Conservation (phyloP, 2,113 vertebrate genomes). For the Cinclus cinclus region DNA sequence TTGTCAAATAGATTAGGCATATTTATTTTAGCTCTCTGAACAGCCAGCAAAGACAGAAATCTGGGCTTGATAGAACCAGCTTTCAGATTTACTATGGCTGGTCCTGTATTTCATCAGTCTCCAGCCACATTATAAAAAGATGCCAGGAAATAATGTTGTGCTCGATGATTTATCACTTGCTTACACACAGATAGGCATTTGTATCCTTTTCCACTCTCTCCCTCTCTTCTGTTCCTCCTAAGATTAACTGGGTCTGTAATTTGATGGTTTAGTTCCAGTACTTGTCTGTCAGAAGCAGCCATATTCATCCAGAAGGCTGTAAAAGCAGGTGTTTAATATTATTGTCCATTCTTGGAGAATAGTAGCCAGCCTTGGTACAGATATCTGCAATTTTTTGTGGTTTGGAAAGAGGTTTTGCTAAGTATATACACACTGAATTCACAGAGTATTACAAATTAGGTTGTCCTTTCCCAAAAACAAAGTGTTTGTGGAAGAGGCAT, state of each 20-base stretch:
- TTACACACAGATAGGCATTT: background rate
- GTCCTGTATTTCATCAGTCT: slow-evolving; percentile 44
- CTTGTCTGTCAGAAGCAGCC: slow-evolving; percentile 14
- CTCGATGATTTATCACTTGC: slow-evolving; percentile 23
- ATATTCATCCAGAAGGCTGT: background rate
- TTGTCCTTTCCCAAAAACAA: background rate
- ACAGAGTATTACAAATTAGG: background rate
- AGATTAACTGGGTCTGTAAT: slow-evolving; percentile 21
- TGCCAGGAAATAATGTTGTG: background rate
- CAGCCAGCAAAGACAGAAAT: background rate
- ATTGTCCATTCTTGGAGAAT: background rate
- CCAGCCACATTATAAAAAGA: slow-evolving; percentile 1
- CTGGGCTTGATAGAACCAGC: slow-evolving; percentile 1
- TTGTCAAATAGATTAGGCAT: background rate
- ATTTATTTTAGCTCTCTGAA: background rate
- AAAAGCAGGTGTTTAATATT: slow-evolving; percentile 25
- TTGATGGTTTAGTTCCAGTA: slow-evolving; percentile 1
- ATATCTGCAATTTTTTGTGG: background rate
- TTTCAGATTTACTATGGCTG: background rate
- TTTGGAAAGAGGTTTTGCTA: background rate
- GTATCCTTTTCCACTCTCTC: slow-evolving; percentile 13
- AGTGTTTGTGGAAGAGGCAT: accelerated
- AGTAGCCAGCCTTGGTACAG: background rate
- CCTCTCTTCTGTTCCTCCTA: background rate
- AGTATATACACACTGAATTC: background rate